phyloP scores from a whole-genome alignment of 2,113 vertebrate species.

The Pseudopodoces humilis region DNA sequence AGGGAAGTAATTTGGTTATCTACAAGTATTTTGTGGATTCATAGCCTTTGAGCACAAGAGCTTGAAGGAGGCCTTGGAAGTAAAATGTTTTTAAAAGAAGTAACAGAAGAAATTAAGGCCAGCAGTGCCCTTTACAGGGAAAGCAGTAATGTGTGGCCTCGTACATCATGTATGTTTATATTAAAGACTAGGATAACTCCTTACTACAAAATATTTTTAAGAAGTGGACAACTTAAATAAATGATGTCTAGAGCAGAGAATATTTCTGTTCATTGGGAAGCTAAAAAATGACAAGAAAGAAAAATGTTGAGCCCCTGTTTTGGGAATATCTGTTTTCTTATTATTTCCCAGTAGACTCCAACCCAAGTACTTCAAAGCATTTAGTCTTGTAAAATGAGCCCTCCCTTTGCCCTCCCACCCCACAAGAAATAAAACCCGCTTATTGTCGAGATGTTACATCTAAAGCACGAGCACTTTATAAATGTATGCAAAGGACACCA shows the following conservation, averaged over 20 bases:
- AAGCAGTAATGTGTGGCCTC: slow-evolving; percentile 47
- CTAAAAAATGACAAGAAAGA: background rate
- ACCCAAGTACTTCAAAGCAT: background rate
- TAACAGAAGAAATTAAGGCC: slow-evolving; percentile 25
- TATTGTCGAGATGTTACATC: background rate
- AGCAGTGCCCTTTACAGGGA: slow-evolving; percentile 7
- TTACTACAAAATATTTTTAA: slow-evolving; percentile 55
- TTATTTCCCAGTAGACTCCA: background rate
- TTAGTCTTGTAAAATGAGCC: background rate
- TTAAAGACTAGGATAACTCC: slow-evolving; percentile 29
- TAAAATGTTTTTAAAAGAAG: background rate
- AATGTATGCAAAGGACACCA: slow-evolving; percentile 3
- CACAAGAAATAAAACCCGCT: background rate
- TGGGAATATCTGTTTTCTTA: slow-evolving; percentile 12
- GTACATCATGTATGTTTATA: slow-evolving; percentile 41
- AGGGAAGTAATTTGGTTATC: background rate
- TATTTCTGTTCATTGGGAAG: slow-evolving; percentile 38
- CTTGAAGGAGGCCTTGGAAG: background rate
- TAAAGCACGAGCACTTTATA: background rate
- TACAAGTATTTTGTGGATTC: background rate
- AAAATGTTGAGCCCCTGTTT: background rate
- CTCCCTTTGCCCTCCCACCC: background rate
- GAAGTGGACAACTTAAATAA: slow-evolving; percentile 45
- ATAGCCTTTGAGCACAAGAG: background rate
- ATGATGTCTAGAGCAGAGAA: slow-evolving; percentile 17